These are phyloP conservation scores for Gnathonemus echidnorhynchus DNA, from an alignment of 2,113 vertebrate genomes.

Conservation along the genomic window DNA sequence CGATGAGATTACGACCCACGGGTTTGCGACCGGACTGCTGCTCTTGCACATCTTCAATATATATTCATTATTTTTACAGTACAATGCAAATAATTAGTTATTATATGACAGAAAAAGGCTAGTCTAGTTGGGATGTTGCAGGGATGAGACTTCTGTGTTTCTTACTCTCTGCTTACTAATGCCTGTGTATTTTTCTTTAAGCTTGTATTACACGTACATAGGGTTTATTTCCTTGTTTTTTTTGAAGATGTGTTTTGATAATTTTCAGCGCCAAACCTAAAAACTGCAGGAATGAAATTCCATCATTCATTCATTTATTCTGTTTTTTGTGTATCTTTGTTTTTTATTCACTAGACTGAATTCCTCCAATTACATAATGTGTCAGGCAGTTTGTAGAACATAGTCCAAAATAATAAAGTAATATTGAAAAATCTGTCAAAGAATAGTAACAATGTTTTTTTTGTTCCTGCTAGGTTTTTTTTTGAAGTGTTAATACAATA, in stretches of 20 bases:
- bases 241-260: neutral
- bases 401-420: neutral
- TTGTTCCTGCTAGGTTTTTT: neutral
- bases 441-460: neutral
- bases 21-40: slow-evolving; percentile 35
- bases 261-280: neutral
- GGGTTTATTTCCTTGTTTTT: neutral
- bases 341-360: neutral
- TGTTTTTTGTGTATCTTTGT: neutral
- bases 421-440: neutral
- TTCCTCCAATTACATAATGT: neutral
- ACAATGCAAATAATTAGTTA: neutral
- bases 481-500: neutral
- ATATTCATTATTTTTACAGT: neutral
- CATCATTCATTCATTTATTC: neutral
- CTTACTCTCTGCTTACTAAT: neutral
- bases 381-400: neutral
- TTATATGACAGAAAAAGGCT: neutral
- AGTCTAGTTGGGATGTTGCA: neutral
- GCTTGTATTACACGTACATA: neutral
- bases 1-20: slow-evolving; percentile 24
- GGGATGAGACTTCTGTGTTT: neutral
- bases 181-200: neutral
- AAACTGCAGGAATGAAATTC: neutral
- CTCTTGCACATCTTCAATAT: slow-evolving; percentile 38